phyloP scores from a whole-genome alignment of 2,888 invertebrate genomes.

The Leptogaster cylindrica region DNA sequence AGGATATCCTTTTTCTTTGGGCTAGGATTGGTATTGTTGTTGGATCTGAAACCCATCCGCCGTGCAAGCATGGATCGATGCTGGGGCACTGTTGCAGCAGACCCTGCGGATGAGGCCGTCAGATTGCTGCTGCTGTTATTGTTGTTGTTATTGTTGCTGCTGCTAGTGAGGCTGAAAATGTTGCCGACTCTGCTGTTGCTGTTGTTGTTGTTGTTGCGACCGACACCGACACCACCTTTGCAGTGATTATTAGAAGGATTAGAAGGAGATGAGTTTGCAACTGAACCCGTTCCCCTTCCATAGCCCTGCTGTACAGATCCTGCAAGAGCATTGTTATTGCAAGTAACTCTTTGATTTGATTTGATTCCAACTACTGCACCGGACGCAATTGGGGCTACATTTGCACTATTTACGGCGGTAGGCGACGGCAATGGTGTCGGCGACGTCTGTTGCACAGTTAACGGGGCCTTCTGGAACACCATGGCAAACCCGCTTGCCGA shows the following conservation, averaged over 20 bases:
- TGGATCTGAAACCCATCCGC: slow-evolving; percentile 46
- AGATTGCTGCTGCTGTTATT: slow-evolving; percentile 12
- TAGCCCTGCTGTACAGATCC: neutral
- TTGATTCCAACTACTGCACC: slow-evolving; percentile 14
- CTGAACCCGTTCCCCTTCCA: neutral
- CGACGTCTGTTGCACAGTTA: slow-evolving; percentile 34
- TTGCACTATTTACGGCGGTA: neutral
- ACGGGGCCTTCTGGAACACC: slow-evolving; percentile 50
- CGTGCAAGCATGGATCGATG: slow-evolving; percentile 44
- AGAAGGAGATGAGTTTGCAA: neutral
- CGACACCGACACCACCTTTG: slow-evolving; percentile 5
- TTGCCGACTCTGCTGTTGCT: neutral
- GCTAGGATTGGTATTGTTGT: slow-evolving; percentile 31
- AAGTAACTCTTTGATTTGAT: slow-evolving; percentile 14
- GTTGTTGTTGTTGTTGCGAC: slow-evolving; percentile 1
- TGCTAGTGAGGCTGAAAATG: neutral
- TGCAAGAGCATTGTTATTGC: neutral
- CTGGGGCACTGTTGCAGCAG: slow-evolving; percentile 42
- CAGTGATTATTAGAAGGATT: slow-evolving; percentile 1
- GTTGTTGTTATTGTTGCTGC: slow-evolving; percentile 4
- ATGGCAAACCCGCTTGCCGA: slow-evolving; percentile 50
- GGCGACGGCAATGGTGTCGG: neutral
- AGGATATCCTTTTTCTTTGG: slow-evolving; percentile 42
- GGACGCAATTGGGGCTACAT: neutral
- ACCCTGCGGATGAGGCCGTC: slow-evolving; percentile 23